These are phyloP conservation scores for Stegodyphus mimosarum DNA, from an alignment of 1,140 invertebrate species.

Conservation along the genomic window DNA sequence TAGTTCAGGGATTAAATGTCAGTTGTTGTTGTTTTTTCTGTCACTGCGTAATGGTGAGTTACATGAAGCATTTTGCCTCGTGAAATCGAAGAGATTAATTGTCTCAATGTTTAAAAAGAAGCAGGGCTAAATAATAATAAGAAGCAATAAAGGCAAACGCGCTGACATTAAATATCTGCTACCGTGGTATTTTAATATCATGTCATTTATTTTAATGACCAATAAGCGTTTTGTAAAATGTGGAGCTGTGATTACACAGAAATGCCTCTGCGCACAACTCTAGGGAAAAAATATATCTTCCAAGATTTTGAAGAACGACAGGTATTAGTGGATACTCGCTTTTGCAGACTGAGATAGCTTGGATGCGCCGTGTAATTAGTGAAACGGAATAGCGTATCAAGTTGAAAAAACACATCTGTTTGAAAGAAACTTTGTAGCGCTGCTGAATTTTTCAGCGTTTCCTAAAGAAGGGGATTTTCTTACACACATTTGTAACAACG, in stretches of 20 bases:
- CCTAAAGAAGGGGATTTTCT: no score
- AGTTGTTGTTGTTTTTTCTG: slow-evolving; percentile 28
- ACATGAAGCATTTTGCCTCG: slow-evolving; percentile 20
- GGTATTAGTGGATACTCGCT: slow-evolving; percentile 13
- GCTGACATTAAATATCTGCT: slow-evolving; percentile 48
- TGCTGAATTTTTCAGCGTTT: no score
- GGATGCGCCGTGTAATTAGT: slow-evolving; percentile 10
- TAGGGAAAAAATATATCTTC: neutral
- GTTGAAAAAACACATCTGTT: slow-evolving; percentile 8
- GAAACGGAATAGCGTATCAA: no score
- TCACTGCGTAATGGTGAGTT: slow-evolving; percentile 22
- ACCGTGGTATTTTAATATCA: slow-evolving; percentile 47
- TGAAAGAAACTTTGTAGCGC: slow-evolving; percentile 12
- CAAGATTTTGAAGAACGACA: slow-evolving; percentile 36
- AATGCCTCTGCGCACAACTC: neutral
- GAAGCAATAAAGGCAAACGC: slow-evolving; percentile 47
- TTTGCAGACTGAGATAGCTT: neutral
- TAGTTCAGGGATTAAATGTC: slow-evolving; percentile 45
- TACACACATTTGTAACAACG: no score
- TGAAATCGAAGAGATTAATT: slow-evolving; percentile 48
- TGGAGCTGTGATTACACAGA: slow-evolving; percentile 13
- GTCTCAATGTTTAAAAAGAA: slow-evolving; percentile 29
- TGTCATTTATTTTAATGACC: slow-evolving; percentile 53
- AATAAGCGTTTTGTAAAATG: slow-evolving; percentile 49
- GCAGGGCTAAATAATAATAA: slow-evolving; percentile 41